Evolutionary conservation across 2,888 invertebrate species (phyloP).

Genomic region (Mimumesa dahlbomi): DNA sequence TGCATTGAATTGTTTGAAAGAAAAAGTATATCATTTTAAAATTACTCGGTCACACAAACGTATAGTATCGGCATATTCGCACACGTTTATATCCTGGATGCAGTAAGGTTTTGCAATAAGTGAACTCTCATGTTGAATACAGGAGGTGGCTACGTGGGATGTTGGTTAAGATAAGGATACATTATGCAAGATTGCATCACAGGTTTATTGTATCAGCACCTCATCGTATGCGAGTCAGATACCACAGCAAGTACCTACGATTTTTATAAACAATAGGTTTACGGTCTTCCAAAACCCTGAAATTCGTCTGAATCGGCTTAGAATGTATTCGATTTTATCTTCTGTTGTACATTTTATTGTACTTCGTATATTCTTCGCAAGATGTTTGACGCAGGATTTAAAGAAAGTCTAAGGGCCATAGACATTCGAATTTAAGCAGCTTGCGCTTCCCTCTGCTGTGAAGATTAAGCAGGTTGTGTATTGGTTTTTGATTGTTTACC

Average conservation of each 20-base stretch:
- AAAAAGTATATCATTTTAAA: conserved; percentile 14
- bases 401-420: not conserved
- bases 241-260: conserved; percentile 32
- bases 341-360: conserved; percentile 5
- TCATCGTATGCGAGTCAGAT: conserved; percentile 61
- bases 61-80: conserved; percentile 31
- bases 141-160: conserved; percentile 74
- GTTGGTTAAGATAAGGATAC: conserved; percentile 67
- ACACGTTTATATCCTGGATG: conserved; percentile 51
- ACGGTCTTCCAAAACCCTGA: conserved; percentile 35
- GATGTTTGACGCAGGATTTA: too few species aligned
- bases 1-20: conserved; percentile 1
- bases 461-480: too few species aligned
- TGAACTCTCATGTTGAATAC: conserved; percentile 73
- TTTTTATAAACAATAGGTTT: conserved; percentile 40
- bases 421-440: too few species aligned
- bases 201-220: conserved; percentile 71
- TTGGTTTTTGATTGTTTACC: too few species aligned
- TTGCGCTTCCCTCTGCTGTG: too few species aligned
- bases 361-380: not conserved
- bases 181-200: conserved; percentile 73
- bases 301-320: conserved; percentile 52
- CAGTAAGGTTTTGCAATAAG: conserved; percentile 71
- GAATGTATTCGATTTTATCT: conserved; percentile 46
- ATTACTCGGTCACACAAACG: conserved; percentile 50